A percentile compares a stretch with the other conserved stretches of the same genome.
Evolutionary conservation across 1,140 invertebrate genomes (phyloP).

Genomic region (Bilobella aurantiaca): DNA sequence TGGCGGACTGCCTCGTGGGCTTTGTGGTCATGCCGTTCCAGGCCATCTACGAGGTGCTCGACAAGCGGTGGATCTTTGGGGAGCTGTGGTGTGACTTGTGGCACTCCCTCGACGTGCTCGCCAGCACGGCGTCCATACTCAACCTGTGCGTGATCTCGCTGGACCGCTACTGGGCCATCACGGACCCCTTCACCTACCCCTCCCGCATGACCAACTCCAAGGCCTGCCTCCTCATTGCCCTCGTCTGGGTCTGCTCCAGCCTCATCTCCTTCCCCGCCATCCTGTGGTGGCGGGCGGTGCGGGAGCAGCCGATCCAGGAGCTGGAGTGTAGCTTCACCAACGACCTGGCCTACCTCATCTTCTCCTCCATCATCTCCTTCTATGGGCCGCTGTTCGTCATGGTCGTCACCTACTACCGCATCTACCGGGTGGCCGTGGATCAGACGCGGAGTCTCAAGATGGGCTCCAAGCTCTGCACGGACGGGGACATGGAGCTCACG

Average conservation of each 20-base stretch:
- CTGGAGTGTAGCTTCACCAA: conserved; percentile 84
- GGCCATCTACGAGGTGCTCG: conserved; percentile 72
- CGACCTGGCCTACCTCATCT: conserved; percentile 79
- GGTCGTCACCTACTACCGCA: conserved; percentile 93
- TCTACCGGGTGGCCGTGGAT: conserved; percentile 84
- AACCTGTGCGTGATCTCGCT: conserved; percentile 97
- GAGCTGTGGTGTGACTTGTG: conserved; percentile 89
- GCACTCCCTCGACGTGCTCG: conserved; percentile 91
- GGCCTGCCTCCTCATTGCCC: conserved; percentile 68
- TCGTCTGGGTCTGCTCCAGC: conserved; percentile 84
- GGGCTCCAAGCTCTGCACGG: conserved; percentile 56
- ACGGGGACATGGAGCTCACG: conserved; percentile 68
- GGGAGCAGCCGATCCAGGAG: conserved; percentile 59
- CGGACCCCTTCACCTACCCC: conserved; percentile 91
- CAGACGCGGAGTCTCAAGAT: conserved; percentile 83
- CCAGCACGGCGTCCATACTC: conserved; percentile 88
- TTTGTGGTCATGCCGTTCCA: conserved; percentile 66
- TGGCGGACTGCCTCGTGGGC: conserved; percentile 65
- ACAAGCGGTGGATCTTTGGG: conserved; percentile 75
- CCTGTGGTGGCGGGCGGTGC: conserved; percentile 77
- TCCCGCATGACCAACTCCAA: conserved; percentile 73
- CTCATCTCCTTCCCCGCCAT: conserved; percentile 94
- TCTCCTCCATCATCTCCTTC: conserved; percentile 93
- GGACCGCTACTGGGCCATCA: conserved; percentile 91
- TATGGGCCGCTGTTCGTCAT: conserved; percentile 94